Conservation (phyloP, 2,113 vertebrate species). For the Lagopus muta region DNA sequence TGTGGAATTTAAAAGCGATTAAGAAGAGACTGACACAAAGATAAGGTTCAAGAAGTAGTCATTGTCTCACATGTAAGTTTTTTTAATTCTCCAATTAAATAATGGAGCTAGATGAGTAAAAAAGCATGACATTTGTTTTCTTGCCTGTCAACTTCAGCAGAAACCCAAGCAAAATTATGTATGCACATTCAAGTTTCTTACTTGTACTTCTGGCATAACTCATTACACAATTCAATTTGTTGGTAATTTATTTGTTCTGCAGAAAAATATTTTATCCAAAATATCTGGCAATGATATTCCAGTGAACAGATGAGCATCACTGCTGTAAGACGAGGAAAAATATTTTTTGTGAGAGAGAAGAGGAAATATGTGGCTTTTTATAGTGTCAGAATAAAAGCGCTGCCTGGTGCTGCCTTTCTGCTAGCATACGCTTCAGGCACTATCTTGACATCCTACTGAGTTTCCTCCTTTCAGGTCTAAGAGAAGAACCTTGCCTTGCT, state of each 20-base stretch:
- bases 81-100: conserved; percentile 69
- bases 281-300: conserved; percentile 70
- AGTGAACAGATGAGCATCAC: conserved; percentile 55
- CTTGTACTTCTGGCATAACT: conserved; percentile 72
- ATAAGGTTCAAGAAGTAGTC: conserved; percentile 48
- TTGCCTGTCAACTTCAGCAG: conserved; percentile 75
- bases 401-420: not conserved
- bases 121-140: conserved; percentile 62
- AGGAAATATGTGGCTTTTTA: conserved; percentile 50
- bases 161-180: conserved; percentile 73
- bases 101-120: conserved; percentile 65
- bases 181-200: conserved; percentile 71
- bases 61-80: conserved; percentile 53
- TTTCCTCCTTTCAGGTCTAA: not conserved
- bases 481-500: not conserved
- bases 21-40: conserved; percentile 55
- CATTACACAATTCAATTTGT: conserved; percentile 71
- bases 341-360: conserved; percentile 6
- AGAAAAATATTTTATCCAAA: conserved; percentile 72
- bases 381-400: not conserved
- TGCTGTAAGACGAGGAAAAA: conserved; percentile 45
- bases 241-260: conserved; percentile 40
- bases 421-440: not conserved
- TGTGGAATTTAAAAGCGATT: conserved; percentile 58
- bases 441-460: not conserved